Evolutionary conservation across 1,140 invertebrate species (phyloP).

Genomic region (Heliconius nattereri): DNA sequence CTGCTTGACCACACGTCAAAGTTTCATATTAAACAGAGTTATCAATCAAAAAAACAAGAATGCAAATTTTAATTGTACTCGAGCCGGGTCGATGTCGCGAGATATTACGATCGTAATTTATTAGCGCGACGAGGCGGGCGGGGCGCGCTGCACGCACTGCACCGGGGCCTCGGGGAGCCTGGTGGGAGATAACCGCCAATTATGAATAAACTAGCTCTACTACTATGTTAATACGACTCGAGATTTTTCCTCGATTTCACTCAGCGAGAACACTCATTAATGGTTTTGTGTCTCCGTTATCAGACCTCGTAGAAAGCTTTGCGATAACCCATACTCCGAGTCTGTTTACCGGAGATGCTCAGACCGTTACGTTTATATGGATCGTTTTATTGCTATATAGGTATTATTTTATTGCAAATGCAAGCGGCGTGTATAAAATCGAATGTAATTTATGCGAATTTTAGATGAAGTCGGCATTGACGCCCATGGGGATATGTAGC

Average conservation of each 20-base stretch:
- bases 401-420: constrained; percentile 30
- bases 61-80: constrained; percentile 77
- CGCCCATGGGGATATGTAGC: constrained; percentile 40
- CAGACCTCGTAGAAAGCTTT: constrained; percentile 64
- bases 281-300: constrained; percentile 73
- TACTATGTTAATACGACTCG: constrained; percentile 76
- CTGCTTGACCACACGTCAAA: constrained; percentile 8
- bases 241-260: constrained; percentile 80
- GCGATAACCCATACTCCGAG: constrained; percentile 50
- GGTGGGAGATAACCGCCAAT: constrained; percentile 69
- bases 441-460: constrained; percentile 39
- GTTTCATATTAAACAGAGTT: constrained; percentile 58
- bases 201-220: constrained; percentile 78
- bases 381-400: constrained; percentile 33
- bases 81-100: constrained; percentile 57
- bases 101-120: constrained; percentile 71
- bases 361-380: constrained; percentile 35
- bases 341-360: constrained; percentile 13
- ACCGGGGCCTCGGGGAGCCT: constrained; percentile 48
- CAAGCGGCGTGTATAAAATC: constrained; percentile 24
- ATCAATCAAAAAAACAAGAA: constrained; percentile 73
- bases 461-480: constrained; percentile 24
- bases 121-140: constrained; percentile 53
- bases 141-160: constrained; percentile 53
- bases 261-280: constrained; percentile 70